These are phyloP conservation scores for Mimumesa dahlbomi DNA, from an alignment of 2,888 invertebrate species.

Conservation along the genomic window DNA sequence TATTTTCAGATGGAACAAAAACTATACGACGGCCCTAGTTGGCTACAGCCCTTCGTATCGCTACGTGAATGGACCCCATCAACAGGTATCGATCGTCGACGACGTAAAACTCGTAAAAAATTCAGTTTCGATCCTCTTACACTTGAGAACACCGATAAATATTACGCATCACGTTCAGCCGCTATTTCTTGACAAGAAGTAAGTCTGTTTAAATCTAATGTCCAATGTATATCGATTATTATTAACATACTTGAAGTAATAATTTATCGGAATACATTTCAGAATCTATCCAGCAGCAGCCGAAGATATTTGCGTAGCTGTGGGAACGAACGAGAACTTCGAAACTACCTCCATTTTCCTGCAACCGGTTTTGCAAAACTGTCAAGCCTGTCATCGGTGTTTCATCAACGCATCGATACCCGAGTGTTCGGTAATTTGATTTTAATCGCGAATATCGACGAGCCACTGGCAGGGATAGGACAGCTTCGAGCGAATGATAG, in stretches of 20 bases:
- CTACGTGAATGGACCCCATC: constrained; percentile 84
- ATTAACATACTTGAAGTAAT: neutral
- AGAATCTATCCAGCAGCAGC: constrained; percentile 74
- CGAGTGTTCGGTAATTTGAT: constrained; percentile 76
- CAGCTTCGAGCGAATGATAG: too few relatives aligned
- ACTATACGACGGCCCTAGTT: constrained; percentile 85
- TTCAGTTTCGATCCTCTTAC: constrained; percentile 84
- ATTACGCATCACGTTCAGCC: constrained; percentile 86
- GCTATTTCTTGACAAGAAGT: constrained; percentile 81
- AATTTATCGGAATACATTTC: constrained; percentile 3
- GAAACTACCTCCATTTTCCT: constrained; percentile 82
- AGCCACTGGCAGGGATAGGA: too few relatives aligned
- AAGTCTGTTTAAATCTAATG: too few relatives aligned
- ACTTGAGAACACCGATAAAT: constrained; percentile 83
- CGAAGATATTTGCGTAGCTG: constrained; percentile 83
- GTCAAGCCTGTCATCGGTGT: constrained; percentile 82
- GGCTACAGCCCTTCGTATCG: constrained; percentile 85
- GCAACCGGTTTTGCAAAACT: constrained; percentile 81
- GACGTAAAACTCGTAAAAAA: constrained; percentile 82
- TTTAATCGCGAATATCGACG: neutral
- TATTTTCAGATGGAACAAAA: constrained; percentile 80
- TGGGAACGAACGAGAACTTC: constrained; percentile 82
- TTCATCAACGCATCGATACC: constrained; percentile 79
- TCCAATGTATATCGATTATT: too few relatives aligned
- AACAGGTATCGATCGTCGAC: constrained; percentile 86